Percentiles rank a stretch among this genome's conserved stretches.
Conservation (phyloP, 2,888 invertebrate species). For the Drosophila rellima region DNA sequence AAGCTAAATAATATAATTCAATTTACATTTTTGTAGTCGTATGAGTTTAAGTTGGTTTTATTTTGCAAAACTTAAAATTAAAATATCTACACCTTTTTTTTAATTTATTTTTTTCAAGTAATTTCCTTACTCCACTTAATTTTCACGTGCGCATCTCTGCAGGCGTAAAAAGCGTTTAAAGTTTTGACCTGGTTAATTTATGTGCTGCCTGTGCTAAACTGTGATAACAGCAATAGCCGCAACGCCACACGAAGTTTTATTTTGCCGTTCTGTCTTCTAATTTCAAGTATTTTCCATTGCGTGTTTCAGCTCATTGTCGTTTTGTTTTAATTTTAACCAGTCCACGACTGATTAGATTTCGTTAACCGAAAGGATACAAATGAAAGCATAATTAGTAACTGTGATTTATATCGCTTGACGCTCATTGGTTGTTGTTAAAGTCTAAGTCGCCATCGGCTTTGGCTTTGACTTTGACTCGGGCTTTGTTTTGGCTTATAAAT, state of each 20-base stretch:
- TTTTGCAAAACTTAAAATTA: no score
- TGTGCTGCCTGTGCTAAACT: constrained; percentile 31
- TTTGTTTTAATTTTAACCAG: constrained; percentile 25
- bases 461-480: neutral
- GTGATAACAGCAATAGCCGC: constrained; percentile 50
- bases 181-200: constrained; percentile 62
- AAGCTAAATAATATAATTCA: neutral
- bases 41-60: neutral
- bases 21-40: neutral
- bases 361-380: constrained; percentile 38
- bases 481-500: constrained; percentile 32
- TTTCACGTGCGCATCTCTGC: constrained; percentile 41
- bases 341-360: constrained; percentile 57
- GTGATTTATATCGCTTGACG: constrained; percentile 70
- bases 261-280: constrained; percentile 4
- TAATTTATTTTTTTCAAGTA: neutral
- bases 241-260: constrained; percentile 19
- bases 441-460: constrained; percentile 2
- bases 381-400: constrained; percentile 79
- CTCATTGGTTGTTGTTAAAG: constrained; percentile 29
- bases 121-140: neutral
- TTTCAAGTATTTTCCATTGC: constrained; percentile 37
- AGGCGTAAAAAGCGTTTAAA: constrained; percentile 44
- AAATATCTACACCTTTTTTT: no score
- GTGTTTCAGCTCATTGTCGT: constrained; percentile 50